phyloP scores from a whole-genome alignment of 2,797 vertebrate genomes.

The Gila robusta region DNA sequence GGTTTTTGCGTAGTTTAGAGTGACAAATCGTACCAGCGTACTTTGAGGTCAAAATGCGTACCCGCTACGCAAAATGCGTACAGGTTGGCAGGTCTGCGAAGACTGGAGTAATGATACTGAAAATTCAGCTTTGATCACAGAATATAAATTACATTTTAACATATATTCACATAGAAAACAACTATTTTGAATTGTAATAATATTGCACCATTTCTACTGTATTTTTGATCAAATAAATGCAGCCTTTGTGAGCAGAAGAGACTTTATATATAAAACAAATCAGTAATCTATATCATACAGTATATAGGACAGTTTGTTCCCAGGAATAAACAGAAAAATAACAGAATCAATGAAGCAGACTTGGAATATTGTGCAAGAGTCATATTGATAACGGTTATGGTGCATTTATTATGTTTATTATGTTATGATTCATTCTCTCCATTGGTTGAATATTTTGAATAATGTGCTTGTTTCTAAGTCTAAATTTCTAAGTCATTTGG shows the following conservation, averaged over 20 bases:
- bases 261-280: neutral
- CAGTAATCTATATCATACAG: too few species aligned
- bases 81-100: too few species aligned
- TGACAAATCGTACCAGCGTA: too few species aligned
- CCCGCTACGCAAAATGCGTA: too few species aligned
- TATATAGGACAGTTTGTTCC: too few species aligned
- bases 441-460: neutral
- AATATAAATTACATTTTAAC: neutral
- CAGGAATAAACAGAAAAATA: too few species aligned
- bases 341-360: neutral
- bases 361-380: neutral
- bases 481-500: neutral
- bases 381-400: neutral
- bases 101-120: neutral
- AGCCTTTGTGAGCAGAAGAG: neutral
- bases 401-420: neutral
- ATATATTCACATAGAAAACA: neutral
- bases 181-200: neutral
- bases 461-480: too few species aligned
- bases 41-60: too few species aligned
- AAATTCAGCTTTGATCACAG: too few species aligned
- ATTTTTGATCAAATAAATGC: neutral
- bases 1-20: too few species aligned
- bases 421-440: neutral
- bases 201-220: neutral